Base-by-base conservation (phyloP, 2,888 invertebrate genomes). In the Dermolepida albohirtum region DNA sequence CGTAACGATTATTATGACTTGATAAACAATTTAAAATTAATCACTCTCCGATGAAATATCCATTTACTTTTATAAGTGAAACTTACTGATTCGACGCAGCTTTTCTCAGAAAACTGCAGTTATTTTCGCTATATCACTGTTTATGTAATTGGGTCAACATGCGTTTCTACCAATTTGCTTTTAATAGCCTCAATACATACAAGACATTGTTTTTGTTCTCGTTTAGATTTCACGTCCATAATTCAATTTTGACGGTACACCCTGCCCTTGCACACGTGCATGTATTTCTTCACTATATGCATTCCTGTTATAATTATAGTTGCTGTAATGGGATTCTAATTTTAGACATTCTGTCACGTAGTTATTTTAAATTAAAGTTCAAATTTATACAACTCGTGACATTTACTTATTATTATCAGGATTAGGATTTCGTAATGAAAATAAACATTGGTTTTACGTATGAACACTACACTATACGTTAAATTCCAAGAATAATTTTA, bases 281-380 rank as follows among this genome's bases (percentile, higher is more conserved):
- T 22, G 27, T 57, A 14, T n/a, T n/a, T 57, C 8, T 44, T 43
- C 22, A 14, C 27, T 14, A 12, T 43, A 57, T 57, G 57, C 57
- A 57, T 57, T 57, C 43, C 27, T 7, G 44, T 17, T 59, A 44
- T 59, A 59, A 59, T 44, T 59, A 29, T 40, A 59, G 12, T 44
- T 12, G 59, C 59, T 29, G 11, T 59, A 59, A 44, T 59, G 14
- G 44, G 5, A 29, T 59, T 59, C 44, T 59, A 59, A 59, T 44
- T 59, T 59, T 59, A 59, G 29, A 8, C 29, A 57, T 43, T 17
- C 29, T 43, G 57, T 55, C 55, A 41, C 6, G 27, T 43, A 43
- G 29, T 14, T 57, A 57, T 59, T 59, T 59, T 8, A 47, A 59
- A 27, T 27, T 59, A 59, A 29, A 16, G n/a, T 44, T 43, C 59